Evolutionary conservation across 2,113 vertebrate genomes (phyloP).

Genomic region (Microcebus griseorufus): DNA sequence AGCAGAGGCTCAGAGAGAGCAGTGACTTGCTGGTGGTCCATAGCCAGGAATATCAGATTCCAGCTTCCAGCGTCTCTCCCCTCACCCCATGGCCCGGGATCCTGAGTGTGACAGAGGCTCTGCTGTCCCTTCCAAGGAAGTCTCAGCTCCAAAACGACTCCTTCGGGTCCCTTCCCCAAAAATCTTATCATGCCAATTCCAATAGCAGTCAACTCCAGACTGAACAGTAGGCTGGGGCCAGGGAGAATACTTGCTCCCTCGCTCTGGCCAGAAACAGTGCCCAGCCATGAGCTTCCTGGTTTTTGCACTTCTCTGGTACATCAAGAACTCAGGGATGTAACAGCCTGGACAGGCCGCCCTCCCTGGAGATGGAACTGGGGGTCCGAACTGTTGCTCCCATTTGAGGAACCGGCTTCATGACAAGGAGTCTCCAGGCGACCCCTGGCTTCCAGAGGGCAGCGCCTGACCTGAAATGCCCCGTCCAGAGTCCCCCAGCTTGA

Average conservation of each 20-base stretch:
- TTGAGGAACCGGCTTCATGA: background rate
- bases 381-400: background rate
- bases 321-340: background rate
- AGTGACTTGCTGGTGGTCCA: background rate
- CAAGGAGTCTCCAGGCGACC: background rate
- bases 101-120: background rate
- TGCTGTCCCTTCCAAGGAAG: background rate
- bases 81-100: background rate
- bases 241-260: background rate
- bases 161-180: background rate
- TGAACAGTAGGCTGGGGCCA: background rate
- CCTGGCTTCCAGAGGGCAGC: background rate
- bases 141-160: background rate
- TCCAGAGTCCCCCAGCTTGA: background rate
- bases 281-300: background rate
- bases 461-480: background rate
- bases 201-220: background rate
- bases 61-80: background rate
- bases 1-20: background rate
- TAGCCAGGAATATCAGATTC: background rate
- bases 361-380: background rate
- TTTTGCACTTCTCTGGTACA: background rate
- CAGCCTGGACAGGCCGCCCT: background rate
- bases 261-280: background rate
- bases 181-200: background rate